Base-by-base conservation (phyloP, 2,797 vertebrate species). In the Hippoglossus hippoglossus region DNA sequence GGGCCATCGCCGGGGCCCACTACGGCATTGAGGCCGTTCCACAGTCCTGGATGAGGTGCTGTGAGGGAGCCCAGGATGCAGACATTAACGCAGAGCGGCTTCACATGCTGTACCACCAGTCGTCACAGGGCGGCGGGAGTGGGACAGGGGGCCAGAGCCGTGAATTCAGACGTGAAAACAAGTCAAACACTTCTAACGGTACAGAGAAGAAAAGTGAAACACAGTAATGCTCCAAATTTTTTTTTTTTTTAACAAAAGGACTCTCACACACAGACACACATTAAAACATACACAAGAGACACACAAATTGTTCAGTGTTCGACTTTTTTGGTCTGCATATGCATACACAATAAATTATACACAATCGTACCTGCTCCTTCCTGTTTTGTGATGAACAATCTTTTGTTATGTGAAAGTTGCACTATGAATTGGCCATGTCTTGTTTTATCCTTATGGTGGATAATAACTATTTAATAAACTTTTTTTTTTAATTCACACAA, bases 1-100 rank as follows among this genome's bases (percentile, higher is more conserved):
- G 97, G 63, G 98, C 98, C 81, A 98, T 99, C 11, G 98, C 98
- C 0, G 98, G 98, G 1, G 98, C 98, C 61, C 98, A 98, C 71
- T 98, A 98, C 0, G 97, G 98, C 54, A 93, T 96, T 5, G 95
- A 96, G 34, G 93, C 95, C 66, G 87, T 99, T 49, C 95, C 97
- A 12, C 91, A 88, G 3, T 92, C 92, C 24, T 99, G 98, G 98
- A 95, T 96, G 75, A 94, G 92, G 57, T 96, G 95, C 92, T 98
- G 97, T 5, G 98, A 99, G 84, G 96, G 95, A 9, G 95, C 95
- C 0, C 94, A 96, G 74, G 96, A 99, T 47, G 96, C 96, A 0
- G 93, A 96, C 34, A 75, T 91, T 76, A 93, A 95, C 67, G 98
- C 97, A 1, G 87, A 90, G 44, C 92, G 93, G 68, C 93, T 99